Evolutionary conservation across 2,113 vertebrate species (phyloP), one percentile per base, ranked within the genome.

Genomic region (Tachysurus fulvidraco): DNA sequence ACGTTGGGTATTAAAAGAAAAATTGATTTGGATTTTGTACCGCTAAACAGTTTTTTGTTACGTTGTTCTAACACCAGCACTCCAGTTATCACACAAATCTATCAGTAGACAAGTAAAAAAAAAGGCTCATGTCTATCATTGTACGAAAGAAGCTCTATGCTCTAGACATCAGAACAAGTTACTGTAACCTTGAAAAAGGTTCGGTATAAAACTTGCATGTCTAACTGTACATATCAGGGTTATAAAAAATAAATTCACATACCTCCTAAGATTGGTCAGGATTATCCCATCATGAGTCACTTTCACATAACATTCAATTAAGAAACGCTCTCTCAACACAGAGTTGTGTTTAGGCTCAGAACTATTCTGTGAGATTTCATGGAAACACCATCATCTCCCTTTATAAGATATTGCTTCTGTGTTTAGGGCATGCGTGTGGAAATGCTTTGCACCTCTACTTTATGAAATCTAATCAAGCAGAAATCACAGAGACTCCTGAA

Each of bases 381-480:
- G 11, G 3, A 55, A 76, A 73, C 36, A 36, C 21, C 28, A 62
- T 13, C 55, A 60, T 25, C 23, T 52, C 25, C 69, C 41, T 46
- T n/a, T 77, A 14, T 5, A 73, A 74, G 11, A 44, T 23, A 74
- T 78, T 81, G 71, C 78, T 78, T 83, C 69, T 83, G 67, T 88
- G 50, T 78, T 83, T 54, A 77, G 36, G 30, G 13, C 2, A 71
- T 44, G 36, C 44, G 17, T 50, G 44, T 50, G 36, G 50, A 52
- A 54, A 78, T 77, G 52, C 23, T 67, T 86, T 71, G 28, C n/a
- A 55, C 30, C 28, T 67, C 76, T 36, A 54, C 69, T 54, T 86
- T 67, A 86, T 86, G 60, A 46, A 64, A 83, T 16, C 80, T n/a
- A 59, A 88, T 60, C 79, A 59, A 78, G 82, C 79, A 60, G 79